Percentiles rank a stretch among this genome's conserved stretches.
phyloP scores from a whole-genome alignment of 2,888 invertebrate genomes.

The Eupithecia subumbrata region DNA sequence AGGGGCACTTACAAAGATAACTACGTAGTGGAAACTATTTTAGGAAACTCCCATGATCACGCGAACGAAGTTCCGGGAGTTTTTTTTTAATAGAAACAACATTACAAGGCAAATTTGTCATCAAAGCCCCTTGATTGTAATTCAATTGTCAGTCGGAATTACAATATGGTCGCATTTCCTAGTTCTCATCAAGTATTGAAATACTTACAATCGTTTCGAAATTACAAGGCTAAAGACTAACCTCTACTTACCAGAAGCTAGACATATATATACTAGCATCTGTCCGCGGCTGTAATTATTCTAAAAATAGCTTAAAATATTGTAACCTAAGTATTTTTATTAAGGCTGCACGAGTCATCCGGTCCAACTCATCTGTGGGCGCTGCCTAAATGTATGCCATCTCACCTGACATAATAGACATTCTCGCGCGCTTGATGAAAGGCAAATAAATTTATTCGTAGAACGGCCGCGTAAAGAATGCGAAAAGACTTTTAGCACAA shows the following conservation, averaged over 20 bases:
- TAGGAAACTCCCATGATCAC: neutral
- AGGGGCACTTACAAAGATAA: neutral
- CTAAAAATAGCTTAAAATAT: too few relatives aligned
- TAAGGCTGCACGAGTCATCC: too few relatives aligned
- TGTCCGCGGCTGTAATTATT: too few relatives aligned
- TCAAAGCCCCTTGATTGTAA: neutral
- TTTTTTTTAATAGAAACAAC: neutral
- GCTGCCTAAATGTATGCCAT: too few relatives aligned
- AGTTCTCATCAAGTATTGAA: neutral
- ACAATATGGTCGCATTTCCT: neutral
- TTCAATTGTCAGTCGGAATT: neutral
- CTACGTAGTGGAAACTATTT: neutral
- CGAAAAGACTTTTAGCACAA: too few relatives aligned
- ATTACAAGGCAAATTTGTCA: neutral
- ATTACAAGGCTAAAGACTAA: neutral
- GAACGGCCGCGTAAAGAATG: too few relatives aligned
- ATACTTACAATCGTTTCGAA: neutral
- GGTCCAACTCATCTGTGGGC: too few relatives aligned
- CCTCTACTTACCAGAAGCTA: neutral
- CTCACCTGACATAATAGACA: too few relatives aligned
- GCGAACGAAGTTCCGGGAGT: neutral
- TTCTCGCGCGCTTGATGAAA: too few relatives aligned
- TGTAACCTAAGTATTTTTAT: too few relatives aligned
- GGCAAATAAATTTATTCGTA: too few relatives aligned
- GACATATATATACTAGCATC: neutral